Evolutionary conservation across 2,888 invertebrate species (phyloP).

Genomic region (Cistogaster globosa): DNA sequence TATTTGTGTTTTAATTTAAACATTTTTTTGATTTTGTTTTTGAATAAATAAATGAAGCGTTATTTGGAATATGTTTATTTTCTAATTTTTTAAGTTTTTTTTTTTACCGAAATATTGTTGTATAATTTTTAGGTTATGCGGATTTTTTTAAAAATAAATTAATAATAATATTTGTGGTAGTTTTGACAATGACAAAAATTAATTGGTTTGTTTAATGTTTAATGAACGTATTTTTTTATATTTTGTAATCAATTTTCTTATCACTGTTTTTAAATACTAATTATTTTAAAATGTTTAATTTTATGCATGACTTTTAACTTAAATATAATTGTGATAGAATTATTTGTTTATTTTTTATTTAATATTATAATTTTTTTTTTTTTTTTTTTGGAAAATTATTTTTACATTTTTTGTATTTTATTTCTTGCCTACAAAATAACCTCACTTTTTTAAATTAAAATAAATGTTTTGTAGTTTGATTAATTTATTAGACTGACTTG

Average conservation of each 20-base stretch:
- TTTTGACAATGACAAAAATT: slow-evolving; percentile 21
- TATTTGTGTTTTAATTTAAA: slow-evolving; percentile 47
- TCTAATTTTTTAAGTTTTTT: slow-evolving; percentile 30
- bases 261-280: slow-evolving; percentile 21
- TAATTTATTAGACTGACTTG: slow-evolving; percentile 35
- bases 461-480: slow-evolving; percentile 48
- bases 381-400: slow-evolving; percentile 61
- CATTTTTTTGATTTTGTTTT: slow-evolving; percentile 32
- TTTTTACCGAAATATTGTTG: slow-evolving; percentile 42
- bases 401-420: slow-evolving; percentile 44
- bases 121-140: neutral
- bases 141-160: slow-evolving; percentile 51
- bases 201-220: slow-evolving; percentile 10
- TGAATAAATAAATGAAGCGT: slow-evolving; percentile 70
- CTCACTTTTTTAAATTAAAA: slow-evolving; percentile 57
- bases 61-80: slow-evolving; percentile 30
- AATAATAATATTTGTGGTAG: slow-evolving; percentile 40
- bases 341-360: too few relatives aligned
- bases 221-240: neutral
- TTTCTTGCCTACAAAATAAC: slow-evolving; percentile 66
- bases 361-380: too few relatives aligned
- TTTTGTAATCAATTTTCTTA: slow-evolving; percentile 13
- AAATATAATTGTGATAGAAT: slow-evolving; percentile 24
- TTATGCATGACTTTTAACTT: slow-evolving; percentile 62
- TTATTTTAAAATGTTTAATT: slow-evolving; percentile 42